Evolutionary conservation across 2,113 vertebrate genomes (phyloP).

Genomic region (Brevimyrus niger): DNA sequence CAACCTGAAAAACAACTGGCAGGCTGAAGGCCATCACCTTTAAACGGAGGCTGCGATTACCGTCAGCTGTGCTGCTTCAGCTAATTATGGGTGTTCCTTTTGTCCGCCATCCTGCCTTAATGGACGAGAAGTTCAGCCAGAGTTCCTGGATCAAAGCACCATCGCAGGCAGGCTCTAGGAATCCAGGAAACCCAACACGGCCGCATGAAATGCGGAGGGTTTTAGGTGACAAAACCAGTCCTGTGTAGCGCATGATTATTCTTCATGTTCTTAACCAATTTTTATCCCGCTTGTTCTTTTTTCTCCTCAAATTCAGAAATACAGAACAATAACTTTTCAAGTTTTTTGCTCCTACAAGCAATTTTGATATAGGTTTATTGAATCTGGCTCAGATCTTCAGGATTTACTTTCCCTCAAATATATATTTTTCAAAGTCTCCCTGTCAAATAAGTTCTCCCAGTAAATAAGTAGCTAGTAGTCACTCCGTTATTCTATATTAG

Average conservation of each 20-base stretch:
- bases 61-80: conserved; percentile 1
- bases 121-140: background rate
- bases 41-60: background rate
- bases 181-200: background rate
- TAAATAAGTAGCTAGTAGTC: background rate
- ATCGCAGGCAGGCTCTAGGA: background rate
- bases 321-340: background rate
- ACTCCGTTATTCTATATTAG: conserved; percentile 7
- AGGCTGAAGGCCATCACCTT: background rate
- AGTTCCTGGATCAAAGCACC: background rate
- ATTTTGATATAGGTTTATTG: background rate
- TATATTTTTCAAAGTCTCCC: background rate
- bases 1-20: background rate
- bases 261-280: background rate
- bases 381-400: background rate
- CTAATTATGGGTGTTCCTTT: conserved; percentile 6
- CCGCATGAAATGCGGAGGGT: background rate
- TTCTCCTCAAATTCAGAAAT: background rate
- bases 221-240: background rate
- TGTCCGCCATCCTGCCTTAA: background rate
- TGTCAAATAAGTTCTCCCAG: background rate
- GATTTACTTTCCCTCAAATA: background rate
- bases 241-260: background rate
- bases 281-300: background rate
- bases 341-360: background rate